A percentile compares a stretch with the other conserved stretches of the same genome.
Conservation (phyloP, 2,113 vertebrate species). For the Anarhynchus alexandrinus region DNA sequence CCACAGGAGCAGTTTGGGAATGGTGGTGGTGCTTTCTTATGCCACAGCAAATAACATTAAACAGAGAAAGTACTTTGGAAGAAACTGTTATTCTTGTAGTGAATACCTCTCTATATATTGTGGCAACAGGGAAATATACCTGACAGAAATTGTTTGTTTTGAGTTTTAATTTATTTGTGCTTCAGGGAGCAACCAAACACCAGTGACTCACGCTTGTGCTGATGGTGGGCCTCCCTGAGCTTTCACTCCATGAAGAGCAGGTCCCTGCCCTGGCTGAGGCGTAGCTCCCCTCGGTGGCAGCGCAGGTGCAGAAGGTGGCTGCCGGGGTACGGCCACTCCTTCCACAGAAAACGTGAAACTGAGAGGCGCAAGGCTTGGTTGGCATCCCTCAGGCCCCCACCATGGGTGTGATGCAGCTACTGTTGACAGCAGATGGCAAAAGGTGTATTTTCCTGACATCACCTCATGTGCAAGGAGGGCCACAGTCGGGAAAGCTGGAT, state of each 20-base stretch:
- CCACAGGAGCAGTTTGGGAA: neutral
- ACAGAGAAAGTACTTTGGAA: neutral
- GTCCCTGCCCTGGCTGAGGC: neutral
- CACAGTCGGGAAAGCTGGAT: neutral
- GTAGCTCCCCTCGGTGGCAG: neutral
- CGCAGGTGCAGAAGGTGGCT: fast-evolving
- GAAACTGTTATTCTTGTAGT: neutral
- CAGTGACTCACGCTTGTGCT: neutral
- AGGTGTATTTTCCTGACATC: neutral
- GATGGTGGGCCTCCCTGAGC: neutral
- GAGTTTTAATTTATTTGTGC: neutral
- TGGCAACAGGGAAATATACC: neutral
- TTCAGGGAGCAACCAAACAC: neutral
- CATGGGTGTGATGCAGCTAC: fast-evolving
- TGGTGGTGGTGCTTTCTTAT: neutral
- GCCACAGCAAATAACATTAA: neutral
- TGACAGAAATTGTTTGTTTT: neutral
- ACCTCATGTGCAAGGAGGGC: neutral
- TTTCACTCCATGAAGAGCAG: neutral
- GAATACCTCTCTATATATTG: neutral
- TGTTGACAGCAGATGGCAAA: neutral
- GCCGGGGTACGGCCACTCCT: neutral
- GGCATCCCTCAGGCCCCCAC: neutral
- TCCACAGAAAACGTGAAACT: neutral
- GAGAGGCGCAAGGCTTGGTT: neutral